Evolutionary conservation across 35 echinoderm and acorn worm species (phyloP).

Genomic region (Anneissia japonica): DNA sequence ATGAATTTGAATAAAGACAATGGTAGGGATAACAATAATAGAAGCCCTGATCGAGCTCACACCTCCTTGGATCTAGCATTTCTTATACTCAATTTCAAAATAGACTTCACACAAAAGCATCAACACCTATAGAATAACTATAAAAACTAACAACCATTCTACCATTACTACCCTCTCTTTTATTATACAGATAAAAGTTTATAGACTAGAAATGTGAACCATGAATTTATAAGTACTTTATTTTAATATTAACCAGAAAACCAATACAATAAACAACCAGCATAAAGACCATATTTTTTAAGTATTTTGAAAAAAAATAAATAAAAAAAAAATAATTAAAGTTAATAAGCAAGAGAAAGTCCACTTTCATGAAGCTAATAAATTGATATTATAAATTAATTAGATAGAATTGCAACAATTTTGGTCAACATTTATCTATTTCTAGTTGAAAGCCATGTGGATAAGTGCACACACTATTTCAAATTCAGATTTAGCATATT

Average conservation of each 20-base stretch:
- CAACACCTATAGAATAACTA: not conserved
- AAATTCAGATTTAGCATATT: too few relatives aligned
- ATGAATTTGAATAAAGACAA: not conserved
- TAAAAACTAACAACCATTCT: too few relatives aligned
- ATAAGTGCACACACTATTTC: too few relatives aligned
- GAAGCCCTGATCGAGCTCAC: not conserved
- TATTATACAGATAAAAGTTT: not conserved
- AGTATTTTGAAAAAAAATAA: not conserved
- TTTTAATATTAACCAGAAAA: not conserved
- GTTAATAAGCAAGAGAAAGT: too few relatives aligned
- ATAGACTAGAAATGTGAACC: not conserved
- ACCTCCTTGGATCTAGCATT: not conserved
- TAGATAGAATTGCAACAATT: too few relatives aligned
- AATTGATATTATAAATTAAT: too few relatives aligned
- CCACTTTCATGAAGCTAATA: too few relatives aligned
- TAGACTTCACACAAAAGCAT: not conserved
- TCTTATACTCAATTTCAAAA: not conserved
- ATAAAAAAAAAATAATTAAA: too few relatives aligned
- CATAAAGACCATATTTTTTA: not conserved
- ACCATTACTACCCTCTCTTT: not conserved
- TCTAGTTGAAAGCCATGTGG: too few relatives aligned
- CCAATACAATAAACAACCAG: not conserved
- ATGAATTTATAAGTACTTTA: not conserved
- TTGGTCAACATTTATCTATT: too few relatives aligned
- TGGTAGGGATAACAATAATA: not conserved